Percentiles rank a stretch among this genome's conserved stretches.
phyloP scores from a whole-genome alignment of 2,888 invertebrate genomes.

The Notodonta ziczac region DNA sequence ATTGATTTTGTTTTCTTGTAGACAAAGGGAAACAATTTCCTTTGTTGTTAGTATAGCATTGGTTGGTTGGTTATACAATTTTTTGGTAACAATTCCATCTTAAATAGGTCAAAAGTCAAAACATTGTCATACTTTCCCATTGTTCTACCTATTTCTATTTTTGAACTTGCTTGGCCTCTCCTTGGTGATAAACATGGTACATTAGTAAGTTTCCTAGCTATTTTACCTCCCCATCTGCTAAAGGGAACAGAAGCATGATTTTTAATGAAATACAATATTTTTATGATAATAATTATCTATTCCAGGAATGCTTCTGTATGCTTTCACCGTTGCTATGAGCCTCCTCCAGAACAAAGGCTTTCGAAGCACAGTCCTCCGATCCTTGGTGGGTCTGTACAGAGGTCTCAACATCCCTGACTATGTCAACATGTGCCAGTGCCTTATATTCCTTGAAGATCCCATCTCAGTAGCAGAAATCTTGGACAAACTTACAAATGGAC shows the following conservation, averaged over 20 bases:
- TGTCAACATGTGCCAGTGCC: conserved; percentile 99
- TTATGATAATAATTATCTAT: conserved; percentile 24
- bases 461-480: conserved; percentile 96
- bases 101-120: too few species aligned
- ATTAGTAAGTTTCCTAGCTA: too few species aligned
- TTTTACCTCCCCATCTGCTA: too few species aligned
- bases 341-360: conserved; percentile 97
- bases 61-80: conserved; percentile 1
- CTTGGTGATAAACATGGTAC: too few species aligned
- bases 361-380: conserved; percentile 94
- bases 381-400: conserved; percentile 95
- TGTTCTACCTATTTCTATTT: too few species aligned
- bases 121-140: too few species aligned
- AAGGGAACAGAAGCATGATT: too few species aligned
- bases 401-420: conserved; percentile 96
- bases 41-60: background rate
- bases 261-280: background rate
- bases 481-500: conserved; percentile 93
- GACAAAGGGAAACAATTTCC: background rate
- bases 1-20: background rate
- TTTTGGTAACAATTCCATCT: background rate
- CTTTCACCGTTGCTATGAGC: conserved; percentile 98
- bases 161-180: too few species aligned
- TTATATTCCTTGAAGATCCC: conserved; percentile 98
- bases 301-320: conserved; percentile 94